Percentiles rank a stretch among this genome's conserved stretches.
phyloP scores from a whole-genome alignment of 1,140 invertebrate species.

The Triops cancriformis region DNA sequence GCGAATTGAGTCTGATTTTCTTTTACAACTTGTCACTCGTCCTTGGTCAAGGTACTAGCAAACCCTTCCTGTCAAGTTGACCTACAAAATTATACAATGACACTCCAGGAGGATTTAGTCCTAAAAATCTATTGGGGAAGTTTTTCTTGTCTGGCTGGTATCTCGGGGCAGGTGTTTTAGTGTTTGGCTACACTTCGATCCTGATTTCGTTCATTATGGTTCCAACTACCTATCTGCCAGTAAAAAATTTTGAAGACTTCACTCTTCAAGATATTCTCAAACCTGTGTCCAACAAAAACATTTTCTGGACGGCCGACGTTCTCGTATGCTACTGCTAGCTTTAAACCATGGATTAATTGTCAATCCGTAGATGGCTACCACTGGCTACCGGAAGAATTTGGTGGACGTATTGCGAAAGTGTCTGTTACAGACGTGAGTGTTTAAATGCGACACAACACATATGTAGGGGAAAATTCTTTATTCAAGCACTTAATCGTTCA shows the following conservation, averaged over 20 bases:
- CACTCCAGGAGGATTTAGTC: not conserved
- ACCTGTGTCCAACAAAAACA: not conserved
- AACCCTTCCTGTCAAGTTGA: not conserved
- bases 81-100: not conserved
- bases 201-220: not conserved
- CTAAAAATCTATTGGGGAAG: not conserved
- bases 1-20: not conserved
- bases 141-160: not conserved
- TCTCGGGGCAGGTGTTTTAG: not conserved
- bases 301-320: not conserved
- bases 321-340: no score
- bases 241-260: not conserved
- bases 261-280: not conserved
- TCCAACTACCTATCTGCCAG: not conserved
- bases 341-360: no score
- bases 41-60: not conserved
- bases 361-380: no score
- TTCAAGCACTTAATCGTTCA: no score
- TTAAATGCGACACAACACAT: no score
- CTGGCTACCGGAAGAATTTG: not conserved
- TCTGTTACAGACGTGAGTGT: no score
- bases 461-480: no score
- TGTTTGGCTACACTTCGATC: not conserved
- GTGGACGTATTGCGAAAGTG: not conserved
- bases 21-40: not conserved